Percentiles rank a stretch among this genome's conserved stretches.
These are phyloP conservation scores for Hymenochirus boettgeri DNA, from an alignment of 2,113 vertebrate species.

Conservation along the genomic window DNA sequence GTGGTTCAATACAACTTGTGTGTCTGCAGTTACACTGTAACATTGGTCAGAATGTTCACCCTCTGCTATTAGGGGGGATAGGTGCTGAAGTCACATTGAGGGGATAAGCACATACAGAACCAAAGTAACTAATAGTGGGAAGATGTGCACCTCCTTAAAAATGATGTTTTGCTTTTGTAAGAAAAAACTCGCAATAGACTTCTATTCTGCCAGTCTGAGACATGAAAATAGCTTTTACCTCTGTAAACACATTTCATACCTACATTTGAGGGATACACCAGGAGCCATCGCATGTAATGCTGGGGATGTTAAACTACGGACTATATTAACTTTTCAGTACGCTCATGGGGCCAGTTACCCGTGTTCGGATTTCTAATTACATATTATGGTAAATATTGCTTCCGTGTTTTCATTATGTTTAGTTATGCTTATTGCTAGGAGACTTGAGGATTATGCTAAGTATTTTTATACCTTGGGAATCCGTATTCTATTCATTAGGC, in stretches of 20 bases:
- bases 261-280: conserved; percentile 4
- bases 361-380: conserved; percentile 32
- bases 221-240: not conserved
- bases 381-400: conserved; percentile 37
- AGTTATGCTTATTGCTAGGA: conserved; percentile 26
- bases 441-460: conserved; percentile 6
- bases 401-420: conserved; percentile 31
- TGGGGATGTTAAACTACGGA: conserved; percentile 15
- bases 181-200: too few relatives aligned
- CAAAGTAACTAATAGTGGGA: too few relatives aligned
- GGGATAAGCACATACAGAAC: too few relatives aligned
- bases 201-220: too few relatives aligned
- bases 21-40: too few relatives aligned
- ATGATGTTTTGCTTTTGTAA: too few relatives aligned
- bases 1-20: too few relatives aligned
- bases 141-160: too few relatives aligned
- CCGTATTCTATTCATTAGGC: not conserved
- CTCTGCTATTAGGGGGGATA: too few relatives aligned
- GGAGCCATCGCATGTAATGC: conserved; percentile 18
- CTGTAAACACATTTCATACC: conserved; percentile 3
- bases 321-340: conserved; percentile 21
- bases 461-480: not conserved
- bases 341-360: conserved; percentile 18
- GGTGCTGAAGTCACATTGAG: too few relatives aligned
- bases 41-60: too few relatives aligned